Evolutionary conservation across 2,113 vertebrate species (phyloP).

Genomic region (Indicator maculatus): DNA sequence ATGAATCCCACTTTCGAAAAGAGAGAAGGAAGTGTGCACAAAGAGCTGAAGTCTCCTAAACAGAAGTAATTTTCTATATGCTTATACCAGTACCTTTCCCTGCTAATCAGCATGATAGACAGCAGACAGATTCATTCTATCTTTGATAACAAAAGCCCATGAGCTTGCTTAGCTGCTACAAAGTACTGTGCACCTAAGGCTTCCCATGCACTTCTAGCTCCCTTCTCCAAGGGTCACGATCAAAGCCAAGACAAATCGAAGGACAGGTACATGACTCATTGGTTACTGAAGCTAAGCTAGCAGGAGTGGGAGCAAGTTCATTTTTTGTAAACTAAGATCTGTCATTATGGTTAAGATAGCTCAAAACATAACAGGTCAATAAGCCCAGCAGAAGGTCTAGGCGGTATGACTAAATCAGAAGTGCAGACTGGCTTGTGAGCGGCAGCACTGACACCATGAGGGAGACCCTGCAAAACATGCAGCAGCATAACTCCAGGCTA

Average conservation of each 20-base stretch:
- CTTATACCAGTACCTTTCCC: neutral
- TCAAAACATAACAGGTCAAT: neutral
- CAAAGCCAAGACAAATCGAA: neutral
- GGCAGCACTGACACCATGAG: neutral
- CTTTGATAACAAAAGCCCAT: neutral
- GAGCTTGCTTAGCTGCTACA: neutral
- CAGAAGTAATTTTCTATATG: neutral
- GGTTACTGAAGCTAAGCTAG: neutral
- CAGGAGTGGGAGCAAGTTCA: neutral
- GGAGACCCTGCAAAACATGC: neutral
- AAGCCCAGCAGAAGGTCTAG: neutral
- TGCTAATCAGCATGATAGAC: neutral
- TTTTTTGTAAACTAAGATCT: neutral
- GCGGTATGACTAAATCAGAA: neutral
- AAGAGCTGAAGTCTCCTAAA: neutral
- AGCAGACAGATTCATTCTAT: neutral
- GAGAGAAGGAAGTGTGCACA: neutral
- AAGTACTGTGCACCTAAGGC: rapidly evolving
- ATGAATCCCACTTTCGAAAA: neutral
- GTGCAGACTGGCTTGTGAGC: neutral
- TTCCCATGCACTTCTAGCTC: neutral
- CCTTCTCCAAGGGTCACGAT: neutral
- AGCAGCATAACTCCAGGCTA: neutral
- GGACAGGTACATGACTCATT: neutral
- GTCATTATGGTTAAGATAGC: neutral